These are phyloP conservation scores for Lytechinus variegatus DNA, from an alignment of 35 echinoderm and acorn worm species.

Conservation along the genomic window DNA sequence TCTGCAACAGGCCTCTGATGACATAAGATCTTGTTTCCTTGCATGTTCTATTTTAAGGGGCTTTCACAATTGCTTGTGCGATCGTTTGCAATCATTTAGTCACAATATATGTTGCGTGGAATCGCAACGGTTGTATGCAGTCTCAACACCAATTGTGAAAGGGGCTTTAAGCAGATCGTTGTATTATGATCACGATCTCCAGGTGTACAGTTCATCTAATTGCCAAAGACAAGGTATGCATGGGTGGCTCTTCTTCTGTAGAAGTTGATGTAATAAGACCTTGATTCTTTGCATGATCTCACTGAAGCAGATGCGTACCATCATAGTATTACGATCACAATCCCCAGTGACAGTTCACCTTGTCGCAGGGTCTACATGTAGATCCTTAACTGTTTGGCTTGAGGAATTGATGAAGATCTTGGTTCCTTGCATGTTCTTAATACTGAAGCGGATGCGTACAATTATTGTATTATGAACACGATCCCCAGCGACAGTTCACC, in stretches of 20 bases:
- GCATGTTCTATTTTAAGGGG: constrained; percentile 64
- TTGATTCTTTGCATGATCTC: constrained; percentile 85
- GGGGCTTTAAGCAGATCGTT: not conserved
- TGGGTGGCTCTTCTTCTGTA: too few relatives aligned
- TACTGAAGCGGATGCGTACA: not conserved
- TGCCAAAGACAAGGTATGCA: too few relatives aligned
- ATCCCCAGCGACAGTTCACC: not conserved
- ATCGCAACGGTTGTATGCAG: too few relatives aligned
- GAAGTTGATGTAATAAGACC: constrained; percentile 55
- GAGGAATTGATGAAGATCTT: constrained; percentile 57
- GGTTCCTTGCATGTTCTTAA: constrained; percentile 86
- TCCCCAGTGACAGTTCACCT: too few relatives aligned
- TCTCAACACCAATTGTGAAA: too few relatives aligned
- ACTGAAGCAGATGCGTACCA: constrained; percentile 33
- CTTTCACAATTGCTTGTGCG: too few relatives aligned
- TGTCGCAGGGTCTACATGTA: too few relatives aligned
- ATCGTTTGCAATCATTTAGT: too few relatives aligned
- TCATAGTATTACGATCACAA: too few relatives aligned
- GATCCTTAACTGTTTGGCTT: too few relatives aligned
- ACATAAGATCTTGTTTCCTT: constrained; percentile 79
- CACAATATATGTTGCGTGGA: too few relatives aligned
- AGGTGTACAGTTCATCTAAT: not conserved
- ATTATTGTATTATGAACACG: not conserved
- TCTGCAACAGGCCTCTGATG: too few relatives aligned
- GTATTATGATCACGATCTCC: not conserved